Percentiles rank a stretch among this genome's conserved stretches.
Evolutionary conservation across 64 coral and sea anemone species (phyloP).

Genomic region (Pocillopora verrucosa): DNA sequence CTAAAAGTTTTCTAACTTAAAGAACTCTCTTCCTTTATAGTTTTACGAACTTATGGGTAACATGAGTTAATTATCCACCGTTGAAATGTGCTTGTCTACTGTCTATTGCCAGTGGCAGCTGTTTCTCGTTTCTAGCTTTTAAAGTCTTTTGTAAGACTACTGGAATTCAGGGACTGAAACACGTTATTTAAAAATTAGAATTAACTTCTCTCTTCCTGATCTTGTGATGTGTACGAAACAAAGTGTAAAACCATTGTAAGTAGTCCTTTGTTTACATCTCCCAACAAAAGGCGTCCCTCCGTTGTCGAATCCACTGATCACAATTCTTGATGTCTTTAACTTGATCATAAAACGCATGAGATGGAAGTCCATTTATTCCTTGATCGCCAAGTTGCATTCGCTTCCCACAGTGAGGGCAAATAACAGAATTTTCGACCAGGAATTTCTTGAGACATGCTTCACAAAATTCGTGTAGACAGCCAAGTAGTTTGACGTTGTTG

Average conservation of each 20-base stretch:
- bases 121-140: not conserved
- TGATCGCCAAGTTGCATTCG: not conserved
- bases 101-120: not conserved
- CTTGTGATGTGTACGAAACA: not conserved
- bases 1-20: too few species aligned
- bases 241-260: not conserved
- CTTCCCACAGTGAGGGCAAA: constrained; percentile 15
- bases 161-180: not conserved
- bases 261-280: not conserved
- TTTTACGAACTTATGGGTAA: not conserved
- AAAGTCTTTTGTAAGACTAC: not conserved
- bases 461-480: constrained; percentile 53
- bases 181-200: not conserved
- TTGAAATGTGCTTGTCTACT: not conserved
- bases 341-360: constrained; percentile 41
- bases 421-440: constrained; percentile 11
- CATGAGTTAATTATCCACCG: not conserved
- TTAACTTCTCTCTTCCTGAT: not conserved
- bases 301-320: constrained; percentile 37
- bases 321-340: constrained; percentile 23
- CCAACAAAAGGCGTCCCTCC: constrained; percentile 43
- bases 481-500: constrained; percentile 42
- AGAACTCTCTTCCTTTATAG: not conserved
- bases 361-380: constrained; percentile 42
- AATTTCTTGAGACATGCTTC: constrained; percentile 45